Base-by-base conservation (phyloP, 1,140 invertebrate species). In the Battus philenor region DNA sequence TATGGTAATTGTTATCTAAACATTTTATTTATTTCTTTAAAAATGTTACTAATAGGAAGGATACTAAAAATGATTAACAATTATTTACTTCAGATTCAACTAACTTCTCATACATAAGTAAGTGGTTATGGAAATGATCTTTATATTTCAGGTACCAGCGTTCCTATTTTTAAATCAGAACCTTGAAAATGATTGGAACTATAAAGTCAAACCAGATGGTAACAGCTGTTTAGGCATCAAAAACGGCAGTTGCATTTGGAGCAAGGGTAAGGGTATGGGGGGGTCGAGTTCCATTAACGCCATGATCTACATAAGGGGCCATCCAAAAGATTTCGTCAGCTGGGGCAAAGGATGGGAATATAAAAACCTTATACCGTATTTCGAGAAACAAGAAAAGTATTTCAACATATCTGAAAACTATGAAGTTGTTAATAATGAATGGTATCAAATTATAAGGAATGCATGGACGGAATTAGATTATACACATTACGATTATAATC, bases 211-310 rank as follows among this genome's bases (percentile, higher is more conserved):
- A 30, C 86, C 88, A 0, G 87, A 91, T 52, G 58, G 60, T 0
- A 64, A 64, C 1, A 82, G 87, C n/a, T 92, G 92, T 51, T 75
- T 87, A 29, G 79, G 81, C 1, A 72, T 86, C 44, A 77, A 31
- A 12, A 68, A 87, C 5, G 75, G 87, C 13, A 72, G 73, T 4
- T 93, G 91, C 51, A 84, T 81, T 44, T 93, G 91, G 91, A 87
- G 90, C 0, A 89, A 90, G 44, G 93, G 93, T 0, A 91, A 90
- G 61, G 89, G 88, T 4, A 63, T 94, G 2, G 95, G 95, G 1
- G 96, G 96, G 1, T 90, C 89, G 6, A 92, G 91, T 1, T 90
- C 89, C 0, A 90, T 95, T 8, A 97, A 97, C 78, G 94, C 90
- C 1, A 95, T 97, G 93, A 76, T 94, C 1, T 93, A 95, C 64